Evolutionary conservation across 1,140 invertebrate species (phyloP).

Genomic region (Scaptomyza pallida): DNA sequence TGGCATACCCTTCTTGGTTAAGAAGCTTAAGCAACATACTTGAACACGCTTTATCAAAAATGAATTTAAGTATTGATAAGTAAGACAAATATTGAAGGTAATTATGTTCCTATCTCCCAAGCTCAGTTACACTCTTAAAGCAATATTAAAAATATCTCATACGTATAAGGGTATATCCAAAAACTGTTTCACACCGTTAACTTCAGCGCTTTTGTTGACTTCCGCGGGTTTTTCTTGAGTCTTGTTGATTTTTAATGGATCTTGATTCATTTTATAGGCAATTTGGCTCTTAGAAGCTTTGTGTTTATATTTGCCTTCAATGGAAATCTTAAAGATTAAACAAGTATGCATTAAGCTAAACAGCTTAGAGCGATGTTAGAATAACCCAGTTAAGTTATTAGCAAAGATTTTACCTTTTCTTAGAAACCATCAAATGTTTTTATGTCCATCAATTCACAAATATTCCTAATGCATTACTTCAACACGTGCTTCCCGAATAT

Average conservation of each 20-base stretch:
- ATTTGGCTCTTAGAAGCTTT: constrained; percentile 9
- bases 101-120: too few relatives aligned
- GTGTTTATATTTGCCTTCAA: constrained; percentile 1
- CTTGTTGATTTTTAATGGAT: constrained; percentile 12
- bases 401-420: not conserved
- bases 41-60: too few relatives aligned
- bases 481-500: not conserved
- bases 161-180: not conserved
- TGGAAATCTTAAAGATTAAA: not conserved
- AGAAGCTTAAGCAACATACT: constrained; percentile 16
- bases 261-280: constrained; percentile 24
- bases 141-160: not conserved
- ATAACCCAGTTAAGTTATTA: not conserved
- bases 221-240: constrained; percentile 57
- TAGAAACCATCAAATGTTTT: too few relatives aligned
- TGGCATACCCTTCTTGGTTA: not conserved
- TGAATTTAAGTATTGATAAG: too few relatives aligned
- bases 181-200: constrained; percentile 71
- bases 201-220: constrained; percentile 38
- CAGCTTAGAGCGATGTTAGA: not conserved
- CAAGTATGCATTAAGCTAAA: not conserved
- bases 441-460: not conserved
- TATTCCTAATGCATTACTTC: not conserved
- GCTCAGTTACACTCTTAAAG: not conserved
- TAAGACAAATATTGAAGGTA: too few relatives aligned